Conservation (phyloP, 1,140 invertebrate species). For the Hydropsyche tenuis region DNA sequence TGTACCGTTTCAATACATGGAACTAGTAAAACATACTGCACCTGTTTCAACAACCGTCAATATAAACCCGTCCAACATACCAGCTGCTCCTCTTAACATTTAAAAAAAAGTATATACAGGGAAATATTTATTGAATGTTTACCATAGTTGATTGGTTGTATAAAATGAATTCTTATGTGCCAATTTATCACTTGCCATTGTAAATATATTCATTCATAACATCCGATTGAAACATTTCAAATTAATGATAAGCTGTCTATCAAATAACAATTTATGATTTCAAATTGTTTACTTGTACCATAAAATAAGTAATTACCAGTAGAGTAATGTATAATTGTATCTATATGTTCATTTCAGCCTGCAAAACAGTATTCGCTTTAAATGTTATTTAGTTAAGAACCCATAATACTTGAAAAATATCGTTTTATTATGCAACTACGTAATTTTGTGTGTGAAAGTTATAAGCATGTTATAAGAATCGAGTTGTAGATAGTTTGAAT, state of each 20-base stretch:
- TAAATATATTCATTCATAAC: constrained; percentile 43
- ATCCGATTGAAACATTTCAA: background rate
- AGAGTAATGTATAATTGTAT: constrained; percentile 42
- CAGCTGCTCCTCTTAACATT: constrained; percentile 45
- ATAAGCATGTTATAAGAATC: background rate
- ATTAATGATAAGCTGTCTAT: background rate
- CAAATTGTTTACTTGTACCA: constrained; percentile 38
- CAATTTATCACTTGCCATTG: constrained; percentile 46
- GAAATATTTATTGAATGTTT: constrained; percentile 46
- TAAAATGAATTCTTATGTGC: constrained; percentile 50
- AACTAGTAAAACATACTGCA: constrained; percentile 59
- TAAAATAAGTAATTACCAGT: constrained; percentile 49
- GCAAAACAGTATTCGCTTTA: constrained; percentile 45
- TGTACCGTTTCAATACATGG: constrained; percentile 87
- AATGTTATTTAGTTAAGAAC: constrained; percentile 3
- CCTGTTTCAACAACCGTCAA: constrained; percentile 26
- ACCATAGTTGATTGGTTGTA: constrained; percentile 43
- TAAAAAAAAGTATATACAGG: constrained; percentile 30
- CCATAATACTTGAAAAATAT: background rate
- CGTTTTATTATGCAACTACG: no score
- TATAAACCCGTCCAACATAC: constrained; percentile 35
- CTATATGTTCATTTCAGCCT: constrained; percentile 43
- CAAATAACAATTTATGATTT: background rate
- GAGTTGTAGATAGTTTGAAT: background rate
- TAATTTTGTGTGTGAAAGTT: no score